Conservation (phyloP, 2,113 vertebrate species). For the Falcunculus frontatus region DNA sequence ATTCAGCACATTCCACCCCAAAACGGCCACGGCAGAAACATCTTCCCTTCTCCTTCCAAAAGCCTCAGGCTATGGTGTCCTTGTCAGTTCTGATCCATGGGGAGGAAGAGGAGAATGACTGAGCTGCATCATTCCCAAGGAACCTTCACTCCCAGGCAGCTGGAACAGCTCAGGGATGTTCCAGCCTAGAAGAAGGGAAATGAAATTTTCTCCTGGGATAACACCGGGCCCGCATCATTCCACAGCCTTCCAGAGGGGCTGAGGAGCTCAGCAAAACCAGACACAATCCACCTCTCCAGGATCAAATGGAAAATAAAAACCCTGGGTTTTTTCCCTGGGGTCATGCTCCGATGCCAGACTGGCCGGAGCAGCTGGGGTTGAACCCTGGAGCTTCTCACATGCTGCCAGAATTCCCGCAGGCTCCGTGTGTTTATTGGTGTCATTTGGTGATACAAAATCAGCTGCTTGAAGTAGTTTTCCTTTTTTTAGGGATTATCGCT, state of each 20-base stretch:
- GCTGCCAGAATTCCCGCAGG: background rate
- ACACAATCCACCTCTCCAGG: background rate
- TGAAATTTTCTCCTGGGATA: conserved; percentile 11
- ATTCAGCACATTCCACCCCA: background rate
- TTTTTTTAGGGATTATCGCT: background rate
- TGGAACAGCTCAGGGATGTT: background rate
- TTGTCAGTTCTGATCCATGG: background rate
- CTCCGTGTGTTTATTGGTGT: background rate
- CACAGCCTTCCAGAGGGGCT: background rate
- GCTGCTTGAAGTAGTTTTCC: background rate
- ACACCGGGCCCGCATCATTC: background rate
- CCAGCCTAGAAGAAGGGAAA: background rate
- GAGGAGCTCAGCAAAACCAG: conserved; percentile 2
- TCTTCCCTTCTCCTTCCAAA: background rate
- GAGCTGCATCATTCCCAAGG: background rate
- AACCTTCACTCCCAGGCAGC: background rate
- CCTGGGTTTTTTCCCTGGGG: background rate
- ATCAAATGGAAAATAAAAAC: background rate
- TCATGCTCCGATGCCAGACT: background rate
- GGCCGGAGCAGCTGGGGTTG: background rate
- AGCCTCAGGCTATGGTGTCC: fast-evolving
- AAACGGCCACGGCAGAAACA: fast-evolving
- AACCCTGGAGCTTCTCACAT: background rate
- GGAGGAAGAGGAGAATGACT: background rate
- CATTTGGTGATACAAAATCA: background rate